Conservation (phyloP, 2,888 invertebrate genomes). For the Hirudinaria manillensis region DNA sequence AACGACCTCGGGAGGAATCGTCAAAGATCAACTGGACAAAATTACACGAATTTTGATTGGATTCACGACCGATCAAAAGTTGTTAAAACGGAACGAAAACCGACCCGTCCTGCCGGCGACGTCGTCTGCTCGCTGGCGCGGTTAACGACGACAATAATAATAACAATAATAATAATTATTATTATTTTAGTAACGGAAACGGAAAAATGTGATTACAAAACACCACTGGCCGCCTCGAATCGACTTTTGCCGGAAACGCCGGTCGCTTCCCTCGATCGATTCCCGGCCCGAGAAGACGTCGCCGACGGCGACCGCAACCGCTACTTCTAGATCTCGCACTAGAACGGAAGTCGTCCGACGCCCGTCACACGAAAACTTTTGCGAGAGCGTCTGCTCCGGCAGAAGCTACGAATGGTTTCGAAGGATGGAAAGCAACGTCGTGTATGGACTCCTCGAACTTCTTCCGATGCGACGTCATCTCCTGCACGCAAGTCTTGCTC, state of each 20-base stretch:
- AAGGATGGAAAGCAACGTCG: constrained; percentile 97
- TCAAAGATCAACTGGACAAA: background rate
- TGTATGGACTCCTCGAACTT: constrained; percentile 98
- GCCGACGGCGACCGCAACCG: no score
- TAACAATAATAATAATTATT: background rate
- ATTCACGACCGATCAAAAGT: background rate
- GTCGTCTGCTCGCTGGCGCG: background rate
- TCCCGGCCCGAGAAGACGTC: no score
- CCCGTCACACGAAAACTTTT: constrained; percentile 73
- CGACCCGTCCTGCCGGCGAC: background rate
- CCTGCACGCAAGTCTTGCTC: constrained; percentile 97
- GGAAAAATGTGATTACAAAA: constrained; percentile 12
- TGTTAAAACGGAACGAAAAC: background rate
- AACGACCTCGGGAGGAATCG: background rate
- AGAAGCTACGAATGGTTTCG: constrained; percentile 94
- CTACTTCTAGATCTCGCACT: no score
- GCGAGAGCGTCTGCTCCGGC: constrained; percentile 97
- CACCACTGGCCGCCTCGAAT: background rate
- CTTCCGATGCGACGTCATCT: constrained; percentile 97
- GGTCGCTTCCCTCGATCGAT: no score
- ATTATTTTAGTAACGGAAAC: background rate
- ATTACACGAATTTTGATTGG: constrained; percentile 13
- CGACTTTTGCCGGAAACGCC: no score
- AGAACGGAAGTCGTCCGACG: no score
- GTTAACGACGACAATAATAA: constrained; percentile 3